Base-by-base conservation (phyloP, 2,113 vertebrate species). In the Verasper variegatus region DNA sequence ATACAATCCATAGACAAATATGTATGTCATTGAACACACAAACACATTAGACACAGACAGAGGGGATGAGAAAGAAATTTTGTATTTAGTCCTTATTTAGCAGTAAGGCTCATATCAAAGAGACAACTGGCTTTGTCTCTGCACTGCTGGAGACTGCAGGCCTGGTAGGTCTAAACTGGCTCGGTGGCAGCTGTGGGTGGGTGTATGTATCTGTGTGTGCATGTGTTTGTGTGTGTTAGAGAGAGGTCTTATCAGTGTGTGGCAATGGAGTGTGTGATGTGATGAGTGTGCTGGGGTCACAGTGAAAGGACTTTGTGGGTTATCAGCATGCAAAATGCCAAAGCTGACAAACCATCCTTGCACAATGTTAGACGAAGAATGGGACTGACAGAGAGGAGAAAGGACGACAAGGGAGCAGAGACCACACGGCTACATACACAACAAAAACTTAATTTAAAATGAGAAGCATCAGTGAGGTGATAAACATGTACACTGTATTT, bases 41-140 rank as follows among this genome's bases (percentile, higher is more conserved):
- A 47, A 45, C 8, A 90, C 86, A 45, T 37, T 24, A 94, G 85
- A 93, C 92, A 94, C 92, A 93, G 89, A 51, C 92, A 93, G 86
- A 55, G 42, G 21, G 40, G 66, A 95, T 96, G 93, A 94, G 31
- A 31, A 31, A 31, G 5, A 31, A 6, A 31, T 31, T 83, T 88
- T 95, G 95, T 96, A 95, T 96, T 95, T 95, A 80, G 89, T 93
- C 88, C 21, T 90, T 93, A 83, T 91, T 94, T 94, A 94, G 91
- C 84, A 70, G 20, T 26, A 55, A 47, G 68, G 89, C 83, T 93
- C 91, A 93, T 94, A 95, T 95, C 92, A 93, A 93, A 90, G 87
- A 91, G 91, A 94, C 31, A 31, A 31, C 31, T 31, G 31, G 31
- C 73, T 92, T 95, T 95, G 93, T 96, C 82, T 94, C 15, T 8